These are phyloP conservation scores for Alosa sapidissima DNA, from an alignment of 2,797 vertebrate species.

Conservation along the genomic window DNA sequence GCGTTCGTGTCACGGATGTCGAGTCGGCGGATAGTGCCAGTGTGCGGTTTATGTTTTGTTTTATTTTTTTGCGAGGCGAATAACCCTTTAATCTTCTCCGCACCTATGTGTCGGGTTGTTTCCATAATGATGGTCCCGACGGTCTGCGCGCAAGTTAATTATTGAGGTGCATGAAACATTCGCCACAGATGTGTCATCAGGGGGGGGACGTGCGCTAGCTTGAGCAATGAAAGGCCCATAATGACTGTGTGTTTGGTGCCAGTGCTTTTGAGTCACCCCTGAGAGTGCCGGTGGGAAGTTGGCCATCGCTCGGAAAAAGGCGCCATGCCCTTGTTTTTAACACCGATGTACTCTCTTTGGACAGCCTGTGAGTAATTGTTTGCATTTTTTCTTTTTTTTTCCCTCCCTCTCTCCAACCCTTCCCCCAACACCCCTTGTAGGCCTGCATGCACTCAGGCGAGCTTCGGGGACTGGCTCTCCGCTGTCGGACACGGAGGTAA, in stretches of 20 bases:
- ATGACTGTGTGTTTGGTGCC: slow-evolving; percentile 5
- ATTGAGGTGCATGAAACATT: slow-evolving; percentile 55
- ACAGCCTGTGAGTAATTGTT: background rate
- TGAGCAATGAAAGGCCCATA: slow-evolving; percentile 45
- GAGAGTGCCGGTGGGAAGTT: background rate
- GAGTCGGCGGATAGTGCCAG: background rate
- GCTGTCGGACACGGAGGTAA: slow-evolving; percentile 75
- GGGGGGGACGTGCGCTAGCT: slow-evolving; percentile 53
- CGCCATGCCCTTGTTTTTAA: background rate
- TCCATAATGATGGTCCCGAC: background rate
- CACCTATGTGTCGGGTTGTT: background rate
- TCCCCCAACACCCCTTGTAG: slow-evolving; percentile 60
- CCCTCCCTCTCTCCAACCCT: background rate
- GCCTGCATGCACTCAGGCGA: slow-evolving; percentile 81
- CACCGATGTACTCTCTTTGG: background rate
- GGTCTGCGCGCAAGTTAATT: slow-evolving; percentile 59
- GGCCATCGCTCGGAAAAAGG: background rate
- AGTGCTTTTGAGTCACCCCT: background rate
- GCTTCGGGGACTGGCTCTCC: slow-evolving; percentile 66
- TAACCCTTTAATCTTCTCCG: slow-evolving; percentile 13
- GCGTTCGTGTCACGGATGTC: background rate
- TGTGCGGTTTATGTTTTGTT: background rate
- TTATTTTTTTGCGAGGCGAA: background rate
- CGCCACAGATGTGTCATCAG: slow-evolving; percentile 51
- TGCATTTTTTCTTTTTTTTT: slow-evolving; percentile 17